These are phyloP conservation scores for Poeciliopsis turrubarensis DNA, from an alignment of 2,113 vertebrate species.

Conservation along the genomic window DNA sequence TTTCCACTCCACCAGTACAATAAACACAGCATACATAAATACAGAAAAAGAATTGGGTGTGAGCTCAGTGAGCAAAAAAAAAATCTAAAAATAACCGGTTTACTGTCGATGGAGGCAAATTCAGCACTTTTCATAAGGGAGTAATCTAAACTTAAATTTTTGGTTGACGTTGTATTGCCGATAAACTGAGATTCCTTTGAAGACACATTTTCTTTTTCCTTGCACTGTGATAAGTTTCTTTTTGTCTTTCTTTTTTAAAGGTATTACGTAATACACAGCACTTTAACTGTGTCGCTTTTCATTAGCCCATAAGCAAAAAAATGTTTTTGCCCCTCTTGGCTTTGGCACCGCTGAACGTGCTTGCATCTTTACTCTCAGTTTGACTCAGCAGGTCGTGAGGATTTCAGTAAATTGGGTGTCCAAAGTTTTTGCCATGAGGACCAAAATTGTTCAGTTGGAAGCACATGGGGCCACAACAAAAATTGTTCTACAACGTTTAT, in stretches of 20 bases:
- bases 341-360: constrained; percentile 16
- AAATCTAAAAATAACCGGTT: too few relatives aligned
- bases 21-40: too few relatives aligned
- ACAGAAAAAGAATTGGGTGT: too few relatives aligned
- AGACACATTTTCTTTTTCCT: background rate
- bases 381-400: constrained; percentile 23
- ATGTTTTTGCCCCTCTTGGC: constrained; percentile 34
- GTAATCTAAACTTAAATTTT: background rate
- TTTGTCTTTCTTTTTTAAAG: too few relatives aligned
- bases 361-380: background rate
- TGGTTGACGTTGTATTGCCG: background rate
- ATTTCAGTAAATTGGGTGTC: background rate
- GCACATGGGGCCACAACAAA: too few relatives aligned
- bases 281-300: constrained; percentile 37
- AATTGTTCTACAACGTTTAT: too few relatives aligned
- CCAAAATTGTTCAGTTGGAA: too few relatives aligned
- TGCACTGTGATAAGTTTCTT: background rate
- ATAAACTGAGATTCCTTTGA: background rate
- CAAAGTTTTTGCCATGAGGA: too few relatives aligned
- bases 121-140: too few relatives aligned
- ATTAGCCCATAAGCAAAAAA: background rate
- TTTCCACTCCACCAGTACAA: too few relatives aligned
- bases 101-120: too few relatives aligned
- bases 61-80: too few relatives aligned
- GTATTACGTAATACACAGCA: background rate